These are phyloP conservation scores for Hippoglossus hippoglossus DNA, from an alignment of 2,797 vertebrate genomes.

Conservation along the genomic window DNA sequence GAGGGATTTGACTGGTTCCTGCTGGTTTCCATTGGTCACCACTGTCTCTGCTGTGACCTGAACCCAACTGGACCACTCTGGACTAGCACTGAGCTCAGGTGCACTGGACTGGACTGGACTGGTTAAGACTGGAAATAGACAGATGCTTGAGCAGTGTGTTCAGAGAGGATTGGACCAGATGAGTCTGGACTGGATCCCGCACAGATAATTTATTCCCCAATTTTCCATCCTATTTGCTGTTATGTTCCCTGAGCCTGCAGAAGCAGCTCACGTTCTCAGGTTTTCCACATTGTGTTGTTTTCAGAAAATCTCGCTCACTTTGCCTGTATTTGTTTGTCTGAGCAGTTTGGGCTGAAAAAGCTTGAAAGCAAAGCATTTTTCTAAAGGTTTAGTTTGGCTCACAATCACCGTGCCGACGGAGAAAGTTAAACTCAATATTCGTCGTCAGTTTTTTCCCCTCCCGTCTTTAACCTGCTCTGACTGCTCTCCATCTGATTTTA, in stretches of 20 bases:
- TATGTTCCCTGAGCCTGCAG: constrained; percentile 7
- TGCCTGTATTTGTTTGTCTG: constrained; percentile 44
- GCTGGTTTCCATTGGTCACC: not conserved
- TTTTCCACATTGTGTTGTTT: constrained; percentile 54
- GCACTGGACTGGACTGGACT: not conserved
- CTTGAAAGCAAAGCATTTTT: constrained; percentile 39
- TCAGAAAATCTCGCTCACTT: constrained; percentile 44
- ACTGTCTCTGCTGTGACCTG: constrained; percentile 4
- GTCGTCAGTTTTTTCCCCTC: constrained; percentile 9
- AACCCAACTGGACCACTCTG: not conserved
- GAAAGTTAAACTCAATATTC: constrained; percentile 64
- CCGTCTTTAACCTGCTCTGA: constrained; percentile 24
- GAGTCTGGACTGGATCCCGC: constrained; percentile 14
- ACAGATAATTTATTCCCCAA: not conserved
- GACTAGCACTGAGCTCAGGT: not conserved
- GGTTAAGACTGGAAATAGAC: not conserved
- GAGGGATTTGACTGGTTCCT: constrained; percentile 22
- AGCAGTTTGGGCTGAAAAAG: constrained; percentile 41
- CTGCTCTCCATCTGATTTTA: constrained; percentile 18
- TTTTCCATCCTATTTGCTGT: constrained; percentile 38
- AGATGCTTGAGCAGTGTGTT: constrained; percentile 5
- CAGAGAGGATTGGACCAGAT: constrained; percentile 2
- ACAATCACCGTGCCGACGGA: constrained; percentile 20
- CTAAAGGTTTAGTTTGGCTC: constrained; percentile 61
- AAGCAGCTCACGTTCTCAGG: constrained; percentile 36